Percentiles rank a stretch among this genome's conserved stretches.
phyloP scores from a whole-genome alignment of 2,113 vertebrate species.

The Trichomycterus rosablanca region DNA sequence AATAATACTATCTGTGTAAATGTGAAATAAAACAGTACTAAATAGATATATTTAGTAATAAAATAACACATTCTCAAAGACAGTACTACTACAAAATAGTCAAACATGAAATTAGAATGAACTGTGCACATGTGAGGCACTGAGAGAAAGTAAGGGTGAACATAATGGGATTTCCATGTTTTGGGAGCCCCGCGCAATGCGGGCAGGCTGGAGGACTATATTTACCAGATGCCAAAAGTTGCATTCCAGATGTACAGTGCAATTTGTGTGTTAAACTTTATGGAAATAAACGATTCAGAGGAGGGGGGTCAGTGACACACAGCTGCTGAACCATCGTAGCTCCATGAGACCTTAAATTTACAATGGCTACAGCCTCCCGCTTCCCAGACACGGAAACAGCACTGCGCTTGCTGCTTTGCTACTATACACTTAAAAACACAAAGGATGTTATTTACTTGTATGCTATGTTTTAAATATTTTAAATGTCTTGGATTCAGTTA shows the following conservation, averaged over 20 bases:
- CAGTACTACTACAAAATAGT: too few species aligned
- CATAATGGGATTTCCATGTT: slow-evolving; percentile 66
- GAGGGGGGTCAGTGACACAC: slow-evolving; percentile 58
- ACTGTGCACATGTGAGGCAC: slow-evolving; percentile 14
- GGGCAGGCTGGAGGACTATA: slow-evolving; percentile 55
- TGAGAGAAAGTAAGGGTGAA: slow-evolving; percentile 6
- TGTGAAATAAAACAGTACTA: not conserved
- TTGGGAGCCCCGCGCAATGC: slow-evolving; percentile 51
- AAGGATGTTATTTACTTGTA: too few species aligned
- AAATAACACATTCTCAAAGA: slow-evolving; percentile 6
- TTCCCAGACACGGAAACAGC: slow-evolving; percentile 23
- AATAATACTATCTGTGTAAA: not conserved
- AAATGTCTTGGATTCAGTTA: not conserved
- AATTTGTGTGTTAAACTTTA: slow-evolving; percentile 69
- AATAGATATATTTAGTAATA: not conserved
- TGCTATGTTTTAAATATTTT: too few species aligned
- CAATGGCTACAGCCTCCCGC: slow-evolving; percentile 17
- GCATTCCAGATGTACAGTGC: slow-evolving; percentile 73
- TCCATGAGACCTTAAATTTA: slow-evolving; percentile 40
- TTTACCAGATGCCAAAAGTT: slow-evolving; percentile 74
- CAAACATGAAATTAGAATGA: slow-evolving; percentile 33
- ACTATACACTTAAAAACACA: slow-evolving; percentile 12
- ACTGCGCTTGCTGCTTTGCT: slow-evolving; percentile 13
- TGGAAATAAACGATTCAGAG: slow-evolving; percentile 62
- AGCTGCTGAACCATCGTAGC: slow-evolving; percentile 67